phyloP scores from a whole-genome alignment of 2,888 invertebrate genomes.

The Callosobruchus maculatus region DNA sequence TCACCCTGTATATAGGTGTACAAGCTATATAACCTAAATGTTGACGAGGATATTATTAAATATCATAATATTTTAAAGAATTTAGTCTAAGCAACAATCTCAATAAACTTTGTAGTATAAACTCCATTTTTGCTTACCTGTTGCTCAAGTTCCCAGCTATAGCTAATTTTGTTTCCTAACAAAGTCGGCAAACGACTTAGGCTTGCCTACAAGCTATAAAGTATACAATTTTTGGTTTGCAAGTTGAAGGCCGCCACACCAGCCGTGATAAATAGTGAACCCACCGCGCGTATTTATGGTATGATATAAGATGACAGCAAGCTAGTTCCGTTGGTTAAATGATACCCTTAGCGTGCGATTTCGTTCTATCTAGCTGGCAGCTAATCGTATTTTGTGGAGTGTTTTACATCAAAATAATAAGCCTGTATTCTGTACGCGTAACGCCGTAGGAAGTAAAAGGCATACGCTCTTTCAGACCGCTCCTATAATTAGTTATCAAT shows the following conservation, averaged over 20 bases:
- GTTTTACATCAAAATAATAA: not conserved
- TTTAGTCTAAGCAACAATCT: too few relatives aligned
- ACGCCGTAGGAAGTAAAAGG: not conserved
- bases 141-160: too few relatives aligned
- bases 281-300: not conserved
- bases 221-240: too few relatives aligned
- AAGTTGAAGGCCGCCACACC: not conserved
- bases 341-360: not conserved
- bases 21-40: too few relatives aligned
- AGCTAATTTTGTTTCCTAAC: too few relatives aligned
- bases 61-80: too few relatives aligned
- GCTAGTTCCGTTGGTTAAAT: not conserved
- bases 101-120: too few relatives aligned
- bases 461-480: not conserved
- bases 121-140: too few relatives aligned
- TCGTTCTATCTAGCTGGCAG: not conserved
- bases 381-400: not conserved
- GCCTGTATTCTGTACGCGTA: not conserved
- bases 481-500: not conserved
- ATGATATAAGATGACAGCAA: not conserved
- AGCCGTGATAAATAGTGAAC: not conserved
- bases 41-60: too few relatives aligned
- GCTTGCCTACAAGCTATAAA: too few relatives aligned
- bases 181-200: too few relatives aligned
- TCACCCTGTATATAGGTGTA: too few relatives aligned